These are phyloP conservation scores for Aelia acuminata DNA, from an alignment of 2,888 invertebrate genomes.

Conservation along the genomic window DNA sequence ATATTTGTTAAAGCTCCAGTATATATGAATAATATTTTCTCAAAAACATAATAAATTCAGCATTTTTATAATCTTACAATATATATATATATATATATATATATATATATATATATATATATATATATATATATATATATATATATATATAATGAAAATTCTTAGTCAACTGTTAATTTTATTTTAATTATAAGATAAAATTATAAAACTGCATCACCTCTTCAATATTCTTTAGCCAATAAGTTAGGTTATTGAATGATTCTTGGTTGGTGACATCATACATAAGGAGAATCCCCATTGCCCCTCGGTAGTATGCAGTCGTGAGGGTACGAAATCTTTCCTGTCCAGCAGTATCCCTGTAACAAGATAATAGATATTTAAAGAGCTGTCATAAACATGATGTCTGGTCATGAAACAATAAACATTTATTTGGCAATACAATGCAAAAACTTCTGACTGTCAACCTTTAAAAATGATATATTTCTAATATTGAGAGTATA, in stretches of 20 bases:
- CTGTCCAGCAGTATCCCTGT: constrained; percentile 90
- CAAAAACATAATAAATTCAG: too few species aligned
- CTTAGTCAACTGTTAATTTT: too few species aligned
- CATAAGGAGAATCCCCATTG: constrained; percentile 92
- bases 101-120: too few species aligned
- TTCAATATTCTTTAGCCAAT: constrained; percentile 92
- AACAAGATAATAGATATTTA: constrained; percentile 57
- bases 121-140: too few species aligned
- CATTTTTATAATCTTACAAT: too few species aligned
- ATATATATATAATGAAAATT: too few species aligned
- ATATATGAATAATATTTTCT: too few species aligned
- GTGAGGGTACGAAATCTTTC: constrained; percentile 84
- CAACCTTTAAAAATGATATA: background rate
- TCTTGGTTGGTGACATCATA: constrained; percentile 92
- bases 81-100: too few species aligned
- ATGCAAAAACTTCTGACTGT: too few species aligned
- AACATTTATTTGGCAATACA: too few species aligned
- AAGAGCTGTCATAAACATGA: constrained; percentile 51
- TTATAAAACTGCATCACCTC: constrained; percentile 74
- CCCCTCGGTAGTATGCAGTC: constrained; percentile 90
- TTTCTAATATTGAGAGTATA: background rate
- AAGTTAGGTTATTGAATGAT: constrained; percentile 91
- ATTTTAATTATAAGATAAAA: background rate
- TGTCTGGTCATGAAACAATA: too few species aligned
- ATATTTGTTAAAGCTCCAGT: too few species aligned